phyloP scores from a whole-genome alignment of 2,888 invertebrate genomes.

The Myopa tessellatipennis region DNA sequence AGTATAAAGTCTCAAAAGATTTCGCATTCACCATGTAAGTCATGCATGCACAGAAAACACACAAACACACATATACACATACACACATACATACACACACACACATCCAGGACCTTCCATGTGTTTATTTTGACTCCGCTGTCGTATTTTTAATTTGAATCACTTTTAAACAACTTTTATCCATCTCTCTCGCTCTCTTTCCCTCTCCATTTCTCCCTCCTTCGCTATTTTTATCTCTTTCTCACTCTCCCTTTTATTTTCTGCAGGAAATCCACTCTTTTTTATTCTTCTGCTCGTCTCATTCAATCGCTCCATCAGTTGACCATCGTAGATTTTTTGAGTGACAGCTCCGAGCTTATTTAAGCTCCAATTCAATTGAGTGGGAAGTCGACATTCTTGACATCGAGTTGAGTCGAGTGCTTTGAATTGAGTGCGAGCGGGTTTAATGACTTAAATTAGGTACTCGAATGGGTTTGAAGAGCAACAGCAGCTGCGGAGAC shows the following conservation, averaged over 20 bases:
- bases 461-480: neutral
- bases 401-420: conserved; percentile 3
- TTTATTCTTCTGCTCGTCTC: no score
- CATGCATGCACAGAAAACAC: neutral
- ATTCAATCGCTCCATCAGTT: neutral
- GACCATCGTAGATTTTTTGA: neutral
- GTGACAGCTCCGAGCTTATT: conserved; percentile 10
- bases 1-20: conserved; percentile 5
- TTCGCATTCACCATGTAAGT: no score
- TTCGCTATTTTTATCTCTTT: neutral
- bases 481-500: no score
- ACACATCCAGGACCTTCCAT: neutral
- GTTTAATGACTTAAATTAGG: neutral
- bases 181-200: neutral
- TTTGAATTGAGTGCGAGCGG: conserved; percentile 5
- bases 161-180: no score
- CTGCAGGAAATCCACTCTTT: neutral
- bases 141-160: no score
- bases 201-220: neutral
- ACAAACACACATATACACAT: neutral
- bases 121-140: no score
- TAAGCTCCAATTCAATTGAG: conserved; percentile 13
- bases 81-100: neutral
- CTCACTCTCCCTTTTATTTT: neutral
- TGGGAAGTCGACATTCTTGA: conserved; percentile 14